Evolutionary conservation across 2,797 vertebrate species (phyloP).

Genomic region (Yasuhikotakia modesta): DNA sequence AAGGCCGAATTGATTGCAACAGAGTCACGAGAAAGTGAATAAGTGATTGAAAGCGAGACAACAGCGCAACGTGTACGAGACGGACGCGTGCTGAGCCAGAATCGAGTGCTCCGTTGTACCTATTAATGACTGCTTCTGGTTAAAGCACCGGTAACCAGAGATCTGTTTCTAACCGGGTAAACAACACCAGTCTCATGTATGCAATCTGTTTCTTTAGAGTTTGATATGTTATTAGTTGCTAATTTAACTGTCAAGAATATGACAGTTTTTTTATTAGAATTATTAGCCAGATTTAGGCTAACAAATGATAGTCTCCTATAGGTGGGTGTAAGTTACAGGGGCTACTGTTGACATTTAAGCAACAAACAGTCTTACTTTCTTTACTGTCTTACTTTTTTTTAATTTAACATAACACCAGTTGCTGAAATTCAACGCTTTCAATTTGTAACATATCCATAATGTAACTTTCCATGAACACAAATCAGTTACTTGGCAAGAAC

Average conservation of each 20-base stretch:
- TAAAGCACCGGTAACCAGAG: slow-evolving; percentile 33
- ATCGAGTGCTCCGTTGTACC: slow-evolving; percentile 39
- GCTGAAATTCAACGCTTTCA: too few species aligned
- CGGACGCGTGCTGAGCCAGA: slow-evolving; percentile 17
- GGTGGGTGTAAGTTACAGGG: not conserved
- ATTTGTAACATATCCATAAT: too few species aligned
- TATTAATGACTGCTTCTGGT: slow-evolving; percentile 41
- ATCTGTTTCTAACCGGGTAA: slow-evolving; percentile 26
- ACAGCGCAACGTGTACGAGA: slow-evolving; percentile 8
- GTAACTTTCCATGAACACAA: too few species aligned
- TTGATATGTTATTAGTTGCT: not conserved
- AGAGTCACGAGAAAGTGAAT: slow-evolving; percentile 1
- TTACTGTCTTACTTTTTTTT: too few species aligned
- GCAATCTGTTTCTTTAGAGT: slow-evolving; percentile 9
- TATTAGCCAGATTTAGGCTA: not conserved
- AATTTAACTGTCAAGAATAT: too few species aligned
- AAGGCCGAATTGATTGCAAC: slow-evolving; percentile 19
- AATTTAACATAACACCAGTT: too few species aligned
- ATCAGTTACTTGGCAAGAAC: too few species aligned
- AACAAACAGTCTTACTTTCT: too few species aligned
- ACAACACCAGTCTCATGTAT: slow-evolving; percentile 10
- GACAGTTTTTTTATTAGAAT: too few species aligned
- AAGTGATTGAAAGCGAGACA: slow-evolving; percentile 21
- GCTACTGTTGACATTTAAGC: not conserved
- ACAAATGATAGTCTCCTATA: not conserved